A percentile compares a stretch with the other conserved stretches of the same genome.
phyloP scores from a whole-genome alignment of 2,113 vertebrate species.

The Etheostoma cragini region DNA sequence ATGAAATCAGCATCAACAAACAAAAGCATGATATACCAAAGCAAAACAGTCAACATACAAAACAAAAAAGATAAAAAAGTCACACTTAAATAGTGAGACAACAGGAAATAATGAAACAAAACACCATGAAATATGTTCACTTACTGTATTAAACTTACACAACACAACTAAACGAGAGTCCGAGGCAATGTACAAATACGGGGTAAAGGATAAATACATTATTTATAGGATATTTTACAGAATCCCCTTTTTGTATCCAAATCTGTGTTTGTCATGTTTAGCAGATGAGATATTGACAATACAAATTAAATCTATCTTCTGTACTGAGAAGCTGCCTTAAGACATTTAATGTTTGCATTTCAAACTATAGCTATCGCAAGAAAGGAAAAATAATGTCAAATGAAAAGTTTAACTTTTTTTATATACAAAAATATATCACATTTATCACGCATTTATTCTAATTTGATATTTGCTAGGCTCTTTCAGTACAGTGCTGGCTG shows the following conservation, averaged over 20 bases:
- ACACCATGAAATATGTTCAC: conserved; percentile 91
- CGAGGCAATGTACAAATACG: conserved; percentile 94
- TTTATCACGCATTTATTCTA: conserved; percentile 86
- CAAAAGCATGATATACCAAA: conserved; percentile 89
- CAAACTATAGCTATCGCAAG: conserved; percentile 94
- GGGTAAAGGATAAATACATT: conserved; percentile 96
- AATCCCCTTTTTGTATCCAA: conserved; percentile 85
- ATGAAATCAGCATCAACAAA: conserved; percentile 80
- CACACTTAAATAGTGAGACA: conserved; percentile 94
- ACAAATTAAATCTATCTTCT: conserved; percentile 89
- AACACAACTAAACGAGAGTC: conserved; percentile 90
- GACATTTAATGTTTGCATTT: conserved; percentile 96
- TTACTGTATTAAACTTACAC: conserved; percentile 90
- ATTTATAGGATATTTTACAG: conserved; percentile 99
- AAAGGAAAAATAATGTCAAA: conserved; percentile 84
- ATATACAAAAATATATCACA: conserved; percentile 96
- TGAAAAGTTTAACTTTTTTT: conserved; percentile 81
- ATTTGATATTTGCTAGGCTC: conserved; percentile 87
- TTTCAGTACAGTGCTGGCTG: conserved; percentile 90
- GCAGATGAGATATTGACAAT: conserved; percentile 91
- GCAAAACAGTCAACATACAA: conserved; percentile 83
- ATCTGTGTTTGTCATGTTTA: conserved; percentile 82
- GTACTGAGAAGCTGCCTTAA: conserved; percentile 92
- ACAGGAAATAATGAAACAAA: conserved; percentile 90
- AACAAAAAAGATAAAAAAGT: conserved; percentile 85